phyloP scores from a whole-genome alignment of 2,797 vertebrate species.

The Australoheros facetus region DNA sequence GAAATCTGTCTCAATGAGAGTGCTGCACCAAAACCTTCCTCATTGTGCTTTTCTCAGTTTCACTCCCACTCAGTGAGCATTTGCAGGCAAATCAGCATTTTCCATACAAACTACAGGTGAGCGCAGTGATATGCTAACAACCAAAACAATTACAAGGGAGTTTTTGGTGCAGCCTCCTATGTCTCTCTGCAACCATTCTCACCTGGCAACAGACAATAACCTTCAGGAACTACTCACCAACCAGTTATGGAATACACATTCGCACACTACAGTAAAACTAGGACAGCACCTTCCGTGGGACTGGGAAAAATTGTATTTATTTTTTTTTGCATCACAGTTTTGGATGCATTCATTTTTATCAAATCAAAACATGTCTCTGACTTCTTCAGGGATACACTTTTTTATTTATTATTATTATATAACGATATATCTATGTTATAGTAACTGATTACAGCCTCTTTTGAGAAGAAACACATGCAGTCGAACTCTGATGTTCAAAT shows the following conservation, averaged over 20 bases:
- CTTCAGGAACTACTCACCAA: not conserved
- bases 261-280: not conserved
- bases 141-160: too few species aligned
- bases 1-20: not conserved
- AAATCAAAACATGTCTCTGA: too few species aligned
- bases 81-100: too few species aligned
- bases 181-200: not conserved
- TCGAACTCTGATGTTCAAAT: not conserved
- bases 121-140: too few species aligned
- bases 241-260: not conserved
- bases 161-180: not conserved
- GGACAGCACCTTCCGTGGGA: not conserved
- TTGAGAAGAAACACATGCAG: not conserved
- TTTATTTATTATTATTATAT: too few species aligned
- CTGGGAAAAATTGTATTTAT: not conserved
- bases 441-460: too few species aligned
- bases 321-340: not conserved
- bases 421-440: too few species aligned
- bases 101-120: too few species aligned
- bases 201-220: too few species aligned
- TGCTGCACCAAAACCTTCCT: not conserved
- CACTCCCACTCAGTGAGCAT: not conserved
- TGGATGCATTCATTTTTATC: too few species aligned
- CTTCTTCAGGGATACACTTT: too few species aligned
- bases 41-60: not conserved